Base-by-base conservation (phyloP, 1,140 invertebrate species). In the Platorchestia sp. region DNA sequence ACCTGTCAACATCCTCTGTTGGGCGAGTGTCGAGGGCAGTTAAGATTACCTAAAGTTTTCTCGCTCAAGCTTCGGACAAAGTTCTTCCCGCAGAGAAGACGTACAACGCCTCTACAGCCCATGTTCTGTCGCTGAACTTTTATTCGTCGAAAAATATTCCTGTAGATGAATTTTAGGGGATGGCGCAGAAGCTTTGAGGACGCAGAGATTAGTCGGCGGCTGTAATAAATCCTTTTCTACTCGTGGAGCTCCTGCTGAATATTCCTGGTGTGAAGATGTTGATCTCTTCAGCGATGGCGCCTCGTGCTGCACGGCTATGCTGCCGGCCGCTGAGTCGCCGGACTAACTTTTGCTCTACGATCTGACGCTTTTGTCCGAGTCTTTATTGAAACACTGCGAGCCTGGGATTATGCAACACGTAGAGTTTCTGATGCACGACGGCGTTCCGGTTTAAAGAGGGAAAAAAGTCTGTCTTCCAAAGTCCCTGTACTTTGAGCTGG, bases 1-100 rank as follows among this genome's bases (percentile, higher is more conserved):
- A 36, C 59, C 59, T 75, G 59, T 75, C 10, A 75, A 75, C 59
- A 75, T 90, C 87, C 41, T 90, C 14, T 90, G 87, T 90, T 90
- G 87, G 44, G 42, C 10, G 44, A 42, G 87, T 90, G 22, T 90
- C 44, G 41, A 42, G 41, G 87, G 87, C 44, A 90, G 87, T 90
- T 90, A 43, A 27, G 87, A 90, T 90, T 90, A 90, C 87, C 44
- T 45, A 10, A 42, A 44, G 44, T 27, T 42, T 90, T 90, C 87
- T 3, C 87, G 10, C 44, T 10, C 41, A 19, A 90, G 42, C 87
- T 90, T 90, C 41, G 36, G 42, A 44, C 87, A 90, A 42, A 43
- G 87, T 90, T 90, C 87, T 42, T 90, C 87, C 3, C 44, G 41
- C 87, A 7, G 41, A 0, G 41, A 41, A 27, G 87, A 90, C 44